Percentiles rank a stretch among this genome's conserved stretches.
Evolutionary conservation across 2,113 vertebrate genomes (phyloP).

Genomic region (Dolichallabes microphthalmus): DNA sequence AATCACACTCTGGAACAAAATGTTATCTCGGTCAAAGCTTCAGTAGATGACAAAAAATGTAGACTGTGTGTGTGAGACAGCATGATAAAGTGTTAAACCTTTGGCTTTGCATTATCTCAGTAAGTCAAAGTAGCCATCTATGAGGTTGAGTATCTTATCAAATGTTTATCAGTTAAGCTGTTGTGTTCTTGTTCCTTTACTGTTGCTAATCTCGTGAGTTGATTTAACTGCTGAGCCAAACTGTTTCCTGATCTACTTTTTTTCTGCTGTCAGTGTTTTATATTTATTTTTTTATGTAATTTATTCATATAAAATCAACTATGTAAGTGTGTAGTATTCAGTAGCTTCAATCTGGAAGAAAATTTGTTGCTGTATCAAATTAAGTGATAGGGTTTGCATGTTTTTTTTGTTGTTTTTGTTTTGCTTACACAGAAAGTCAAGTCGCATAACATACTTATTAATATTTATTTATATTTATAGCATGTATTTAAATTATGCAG

Average conservation of each 20-base stretch:
- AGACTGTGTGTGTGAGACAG: neutral
- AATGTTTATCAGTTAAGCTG: slow-evolving; percentile 2
- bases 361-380: neutral
- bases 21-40: neutral
- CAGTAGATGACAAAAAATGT: neutral
- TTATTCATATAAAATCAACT: neutral
- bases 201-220: neutral
- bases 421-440: neutral
- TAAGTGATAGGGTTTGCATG: neutral
- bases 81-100: slow-evolving; percentile 23
- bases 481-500: neutral
- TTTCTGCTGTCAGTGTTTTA: neutral
- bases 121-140: neutral
- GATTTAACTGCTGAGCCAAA: neutral
- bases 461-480: neutral
- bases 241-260: neutral
- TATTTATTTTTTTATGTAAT: neutral
- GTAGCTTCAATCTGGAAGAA: neutral
- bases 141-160: slow-evolving; percentile 8
- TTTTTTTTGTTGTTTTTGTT: neutral
- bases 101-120: slow-evolving; percentile 28
- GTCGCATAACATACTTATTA: neutral
- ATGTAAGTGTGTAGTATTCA: neutral
- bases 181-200: neutral
- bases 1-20: neutral